Base-by-base conservation (phyloP, 2,113 vertebrate species). In the Aleadryas rufinucha region DNA sequence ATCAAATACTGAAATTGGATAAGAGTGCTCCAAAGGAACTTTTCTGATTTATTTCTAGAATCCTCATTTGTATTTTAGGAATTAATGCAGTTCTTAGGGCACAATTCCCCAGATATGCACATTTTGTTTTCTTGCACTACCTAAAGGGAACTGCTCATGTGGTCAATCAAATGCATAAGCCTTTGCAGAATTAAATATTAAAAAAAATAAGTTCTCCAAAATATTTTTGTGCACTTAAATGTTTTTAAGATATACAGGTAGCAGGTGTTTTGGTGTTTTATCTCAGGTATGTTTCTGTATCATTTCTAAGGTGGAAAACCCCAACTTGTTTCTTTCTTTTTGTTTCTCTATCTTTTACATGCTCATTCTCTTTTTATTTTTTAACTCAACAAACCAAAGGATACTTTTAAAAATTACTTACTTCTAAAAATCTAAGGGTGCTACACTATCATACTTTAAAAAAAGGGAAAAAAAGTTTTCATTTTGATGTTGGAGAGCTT, bases 401-500 rank as follows among this genome's bases (percentile, higher is more conserved):
- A 59, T 49, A 31, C 9, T 53, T 91, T 4, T 6, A 71, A 87
- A 81, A 91, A 41, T 41, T 24, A 66, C 5, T 72, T 1, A 0
- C 6, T 28, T 59, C 31, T 64, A 41, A 83, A 91, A 87, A 72
- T 94, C 7, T 82, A 42, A 45, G 82, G 33, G 12, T 61, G 9
- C 13, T 30, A 11, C 30, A 84, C 7, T 83, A 19, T 65, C 14
- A 61, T 33, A 27, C 15, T 57, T 80, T 2, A 4, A 37, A 20
- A 65, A 47, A 69, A 11, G 1, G 6, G 3, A 22, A 52, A n/a
- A 31, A 21, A 27, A 21, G 5, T 37, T 65, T 59, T 60, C 7
- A 23, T 83, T 89, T 70, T 95, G 11, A 56, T 70, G 35, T 52
- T 56, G n/a, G 60, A 80, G 18, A 63, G 15, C 28, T 68, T 96